These are phyloP conservation scores for Eulemur rubriventer DNA, from an alignment of 2,797 vertebrate species.

Conservation along the genomic window DNA sequence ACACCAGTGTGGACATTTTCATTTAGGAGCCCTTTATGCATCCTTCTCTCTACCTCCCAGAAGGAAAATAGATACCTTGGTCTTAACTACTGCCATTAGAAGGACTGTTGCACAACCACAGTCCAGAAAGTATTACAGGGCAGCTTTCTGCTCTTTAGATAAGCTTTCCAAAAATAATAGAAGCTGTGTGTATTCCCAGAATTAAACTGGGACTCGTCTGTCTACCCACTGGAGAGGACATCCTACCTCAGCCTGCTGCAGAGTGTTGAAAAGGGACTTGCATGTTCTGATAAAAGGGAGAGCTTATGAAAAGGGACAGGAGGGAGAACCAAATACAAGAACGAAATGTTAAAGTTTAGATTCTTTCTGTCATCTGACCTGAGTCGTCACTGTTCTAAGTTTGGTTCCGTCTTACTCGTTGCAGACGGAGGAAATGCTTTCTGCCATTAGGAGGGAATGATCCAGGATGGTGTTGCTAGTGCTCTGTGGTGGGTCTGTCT, in stretches of 20 bases:
- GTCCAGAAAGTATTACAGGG: not conserved
- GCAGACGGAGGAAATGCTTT: not conserved
- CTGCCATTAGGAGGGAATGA: fast-evolving
- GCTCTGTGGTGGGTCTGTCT: fast-evolving
- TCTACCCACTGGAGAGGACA: not conserved
- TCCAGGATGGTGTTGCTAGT: not conserved
- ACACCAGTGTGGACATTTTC: not conserved
- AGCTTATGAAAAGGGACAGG: not conserved
- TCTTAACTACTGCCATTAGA: not conserved
- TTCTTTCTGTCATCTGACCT: not conserved
- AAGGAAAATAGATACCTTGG: slow-evolving; percentile 31
- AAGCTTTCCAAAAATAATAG: slow-evolving; percentile 15
- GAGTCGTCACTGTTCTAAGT: not conserved
- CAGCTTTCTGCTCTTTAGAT: not conserved
- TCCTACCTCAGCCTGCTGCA: not conserved
- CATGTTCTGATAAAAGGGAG: not conserved
- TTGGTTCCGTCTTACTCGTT: not conserved
- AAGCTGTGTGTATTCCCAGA: not conserved
- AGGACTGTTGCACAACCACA: not conserved
- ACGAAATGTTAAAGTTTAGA: not conserved
- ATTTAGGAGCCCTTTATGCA: not conserved
- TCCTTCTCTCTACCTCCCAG: not conserved
- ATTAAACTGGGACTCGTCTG: not conserved
- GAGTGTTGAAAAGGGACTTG: not conserved
- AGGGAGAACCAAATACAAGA: not conserved